Percentiles rank a stretch among this genome's conserved stretches.
Conservation (phyloP, 2,888 invertebrate genomes). For the Tiliacea citrago region DNA sequence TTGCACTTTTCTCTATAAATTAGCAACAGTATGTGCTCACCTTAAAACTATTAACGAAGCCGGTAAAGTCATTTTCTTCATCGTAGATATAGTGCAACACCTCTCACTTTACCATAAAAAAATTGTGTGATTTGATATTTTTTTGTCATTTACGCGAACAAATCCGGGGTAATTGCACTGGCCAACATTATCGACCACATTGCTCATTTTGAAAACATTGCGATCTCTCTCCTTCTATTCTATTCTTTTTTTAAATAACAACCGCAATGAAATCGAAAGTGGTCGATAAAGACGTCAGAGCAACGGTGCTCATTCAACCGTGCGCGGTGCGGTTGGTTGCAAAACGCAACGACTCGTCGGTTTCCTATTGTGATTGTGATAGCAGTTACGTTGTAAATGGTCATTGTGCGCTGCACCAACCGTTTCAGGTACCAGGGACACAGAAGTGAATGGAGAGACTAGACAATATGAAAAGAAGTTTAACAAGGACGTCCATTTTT, state of each 20-base stretch:
- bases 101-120: constrained; percentile 41
- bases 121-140: constrained; percentile 23
- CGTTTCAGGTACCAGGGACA: constrained; percentile 32
- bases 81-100: constrained; percentile 12
- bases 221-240: not conserved
- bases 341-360: constrained; percentile 48
- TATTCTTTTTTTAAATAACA: not conserved
- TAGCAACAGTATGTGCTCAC: not conserved
- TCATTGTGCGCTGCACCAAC: constrained; percentile 38
- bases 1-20: too few relatives aligned
- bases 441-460: constrained; percentile 26
- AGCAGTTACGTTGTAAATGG: constrained; percentile 40
- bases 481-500: not conserved
- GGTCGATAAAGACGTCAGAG: constrained; percentile 4
- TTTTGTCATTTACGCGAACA: constrained; percentile 20
- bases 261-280: constrained; percentile 30
- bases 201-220: constrained; percentile 4
- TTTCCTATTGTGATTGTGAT: constrained; percentile 55
- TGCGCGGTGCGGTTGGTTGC: constrained; percentile 44
- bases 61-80: constrained; percentile 17
- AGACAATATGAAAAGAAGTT: not conserved
- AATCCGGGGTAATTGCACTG: not conserved
- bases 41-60: not conserved
- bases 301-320: constrained; percentile 39
- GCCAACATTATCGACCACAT: not conserved